A percentile compares a stretch with the other conserved stretches of the same genome.
These are phyloP conservation scores for Anguilla obscura DNA, from an alignment of 2,797 vertebrate genomes.

Conservation along the genomic window DNA sequence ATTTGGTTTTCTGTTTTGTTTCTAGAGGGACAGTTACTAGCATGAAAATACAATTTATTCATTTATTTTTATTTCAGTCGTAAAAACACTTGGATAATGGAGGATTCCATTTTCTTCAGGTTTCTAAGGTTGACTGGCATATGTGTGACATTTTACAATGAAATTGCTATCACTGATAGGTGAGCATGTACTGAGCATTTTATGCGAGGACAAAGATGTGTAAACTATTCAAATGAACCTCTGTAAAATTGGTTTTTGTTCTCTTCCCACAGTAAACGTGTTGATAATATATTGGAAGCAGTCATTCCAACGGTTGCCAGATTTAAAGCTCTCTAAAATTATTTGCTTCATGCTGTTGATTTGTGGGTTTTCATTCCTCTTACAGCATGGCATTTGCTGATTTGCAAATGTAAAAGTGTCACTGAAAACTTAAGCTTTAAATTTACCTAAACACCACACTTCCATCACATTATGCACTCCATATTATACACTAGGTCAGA, in stretches of 20 bases:
- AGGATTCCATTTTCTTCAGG: neutral
- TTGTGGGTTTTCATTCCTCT: neutral
- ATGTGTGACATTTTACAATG: too few relatives aligned
- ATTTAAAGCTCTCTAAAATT: neutral
- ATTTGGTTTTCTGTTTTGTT: too few relatives aligned
- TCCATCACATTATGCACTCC: neutral
- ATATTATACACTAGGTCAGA: neutral
- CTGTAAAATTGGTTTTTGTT: neutral
- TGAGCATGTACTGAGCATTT: neutral
- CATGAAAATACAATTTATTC: neutral
- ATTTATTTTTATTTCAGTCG: neutral
- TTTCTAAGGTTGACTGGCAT: neutral
- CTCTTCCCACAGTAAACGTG: neutral
- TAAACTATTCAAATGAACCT: neutral
- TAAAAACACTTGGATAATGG: neutral
- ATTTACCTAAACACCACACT: neutral
- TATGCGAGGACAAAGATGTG: neutral
- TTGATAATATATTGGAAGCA: neutral
- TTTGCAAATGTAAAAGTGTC: neutral
- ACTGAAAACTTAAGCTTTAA: neutral
- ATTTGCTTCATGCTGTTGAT: neutral
- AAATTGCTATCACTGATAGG: neutral
- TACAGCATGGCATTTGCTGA: neutral
- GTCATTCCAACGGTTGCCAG: neutral
- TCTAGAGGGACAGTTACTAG: too few relatives aligned